These are phyloP conservation scores for Thysanoteuthis rhombus DNA, from an alignment of 2,888 invertebrate species.

Conservation along the genomic window DNA sequence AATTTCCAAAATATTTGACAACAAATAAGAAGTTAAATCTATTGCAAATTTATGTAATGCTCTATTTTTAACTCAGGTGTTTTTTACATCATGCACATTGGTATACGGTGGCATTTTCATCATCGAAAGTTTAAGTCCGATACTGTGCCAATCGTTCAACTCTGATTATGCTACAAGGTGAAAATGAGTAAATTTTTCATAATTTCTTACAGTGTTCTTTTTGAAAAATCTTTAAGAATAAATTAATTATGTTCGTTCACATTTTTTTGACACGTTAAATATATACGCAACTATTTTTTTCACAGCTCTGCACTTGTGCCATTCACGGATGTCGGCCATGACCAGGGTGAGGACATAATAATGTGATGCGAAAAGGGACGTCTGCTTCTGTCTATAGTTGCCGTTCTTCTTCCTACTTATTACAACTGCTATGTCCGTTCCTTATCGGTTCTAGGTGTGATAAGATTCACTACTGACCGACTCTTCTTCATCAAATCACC, in stretches of 20 bases:
- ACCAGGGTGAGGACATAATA: neutral
- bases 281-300: neutral
- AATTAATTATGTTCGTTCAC: neutral
- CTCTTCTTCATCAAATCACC: constrained; percentile 27
- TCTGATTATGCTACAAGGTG: no score
- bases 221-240: no score
- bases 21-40: neutral
- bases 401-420: neutral
- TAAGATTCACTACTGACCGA: neutral
- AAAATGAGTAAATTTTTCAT: no score
- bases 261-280: neutral
- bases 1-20: neutral
- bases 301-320: constrained; percentile 1
- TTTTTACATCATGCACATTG: no score
- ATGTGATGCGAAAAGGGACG: constrained; percentile 20
- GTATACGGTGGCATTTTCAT: no score
- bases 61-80: neutral
- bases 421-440: neutral
- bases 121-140: no score
- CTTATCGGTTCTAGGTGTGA: neutral
- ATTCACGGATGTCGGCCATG: constrained; percentile 22
- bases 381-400: constrained; percentile 13
- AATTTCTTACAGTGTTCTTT: no score
- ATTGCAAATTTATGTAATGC: neutral
- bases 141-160: no score